These are phyloP conservation scores for Hydrochoerus hydrochaeris DNA, from an alignment of 2,113 vertebrate genomes.

Conservation along the genomic window DNA sequence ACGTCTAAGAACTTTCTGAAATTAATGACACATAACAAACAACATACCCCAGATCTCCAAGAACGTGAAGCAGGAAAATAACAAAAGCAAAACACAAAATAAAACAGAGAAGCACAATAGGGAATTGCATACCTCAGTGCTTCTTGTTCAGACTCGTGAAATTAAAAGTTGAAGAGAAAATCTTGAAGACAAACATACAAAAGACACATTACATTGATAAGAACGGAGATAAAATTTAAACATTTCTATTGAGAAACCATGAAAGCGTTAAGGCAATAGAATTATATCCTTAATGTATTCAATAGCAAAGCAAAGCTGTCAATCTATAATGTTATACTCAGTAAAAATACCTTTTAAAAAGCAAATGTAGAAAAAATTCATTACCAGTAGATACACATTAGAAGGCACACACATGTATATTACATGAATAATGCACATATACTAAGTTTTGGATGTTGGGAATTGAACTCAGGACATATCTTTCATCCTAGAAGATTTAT, in stretches of 20 bases:
- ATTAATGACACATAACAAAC: background rate
- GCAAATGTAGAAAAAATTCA: background rate
- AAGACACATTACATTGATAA: background rate
- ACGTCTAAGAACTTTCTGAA: background rate
- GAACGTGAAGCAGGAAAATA: background rate
- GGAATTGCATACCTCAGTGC: too few species aligned
- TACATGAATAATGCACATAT: too few species aligned
- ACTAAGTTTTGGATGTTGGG: too few species aligned
- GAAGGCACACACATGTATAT: background rate
- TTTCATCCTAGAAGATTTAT: background rate
- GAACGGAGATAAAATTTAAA: background rate
- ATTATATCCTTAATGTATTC: background rate
- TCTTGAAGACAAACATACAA: background rate
- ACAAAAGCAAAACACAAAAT: background rate
- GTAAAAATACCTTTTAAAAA: background rate
- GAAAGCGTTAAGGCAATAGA: background rate
- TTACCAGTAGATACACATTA: background rate
- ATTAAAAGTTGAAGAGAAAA: background rate
- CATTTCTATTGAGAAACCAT: background rate
- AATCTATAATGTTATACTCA: background rate
- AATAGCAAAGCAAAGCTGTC: background rate
- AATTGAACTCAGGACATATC: background rate
- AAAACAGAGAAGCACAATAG: background rate
- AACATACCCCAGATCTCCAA: background rate
- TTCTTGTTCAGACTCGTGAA: background rate